Base-by-base conservation (phyloP, 2,888 invertebrate genomes). In the Xanthia icteritia region DNA sequence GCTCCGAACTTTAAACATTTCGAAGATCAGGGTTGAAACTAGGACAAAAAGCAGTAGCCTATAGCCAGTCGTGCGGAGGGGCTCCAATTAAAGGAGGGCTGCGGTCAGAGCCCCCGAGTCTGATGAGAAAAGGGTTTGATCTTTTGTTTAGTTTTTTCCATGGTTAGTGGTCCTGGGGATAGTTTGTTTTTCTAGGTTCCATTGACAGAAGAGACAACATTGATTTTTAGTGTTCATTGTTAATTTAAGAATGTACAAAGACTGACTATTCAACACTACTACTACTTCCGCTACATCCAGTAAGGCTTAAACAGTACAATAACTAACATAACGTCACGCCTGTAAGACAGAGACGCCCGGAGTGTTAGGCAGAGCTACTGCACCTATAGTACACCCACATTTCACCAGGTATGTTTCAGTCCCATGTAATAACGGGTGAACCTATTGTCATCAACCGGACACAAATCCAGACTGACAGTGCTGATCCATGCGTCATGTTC, bases 91-190 rank as follows among this genome's bases (percentile, higher is more conserved):
- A 54, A 67, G 42, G 58, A 68, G 48, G 73, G 54, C n/a, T 83
- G 83, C 74, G 86, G 79, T 86, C 71, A 60, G 70, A 70, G 69
- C 66, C 60, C 76, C 69, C 51, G 36, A 58, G 63, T 23, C 48
- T 67, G 64, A 61, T 68, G 51, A 23, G 15, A 42, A 51, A 58
- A 45, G 81, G 81, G 69, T 80, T 63, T 58, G n/a, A 75, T 67
- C 58, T 75, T 75, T 82, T 85, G 75, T 84, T 68, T 9, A 23
- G 20, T 60, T 54, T 60, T 58, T 79, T 60, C 45, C 20, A 82
- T 15, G 27, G 58, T 65, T 27, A 42, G 23, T 51, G 39, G n/a
- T 76, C 45, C 54, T 60, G 11, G 39, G 27, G 48, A 23, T 23
- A 36, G 23, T 17, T 67, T 56, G n/a, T 51, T 58, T 60, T 45